Base-by-base conservation (phyloP, 2,113 vertebrate species). In the Dinomys branickii region DNA sequence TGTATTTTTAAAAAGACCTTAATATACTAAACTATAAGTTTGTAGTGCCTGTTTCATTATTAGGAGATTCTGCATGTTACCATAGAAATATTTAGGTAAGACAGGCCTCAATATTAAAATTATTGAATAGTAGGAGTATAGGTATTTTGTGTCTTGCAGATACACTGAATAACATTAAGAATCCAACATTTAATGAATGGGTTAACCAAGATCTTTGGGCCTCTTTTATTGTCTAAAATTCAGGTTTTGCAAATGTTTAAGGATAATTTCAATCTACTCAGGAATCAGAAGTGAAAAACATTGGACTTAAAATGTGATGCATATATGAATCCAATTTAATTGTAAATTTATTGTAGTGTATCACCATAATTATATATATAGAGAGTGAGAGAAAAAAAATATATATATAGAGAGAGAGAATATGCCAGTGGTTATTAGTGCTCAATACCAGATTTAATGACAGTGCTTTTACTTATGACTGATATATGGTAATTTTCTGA, bases 201-300 rank as follows among this genome's bases (percentile, higher is more conserved):
- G 11, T 52, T 41, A 92, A 24, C 54, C 52, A 75, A 75, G 38
- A 30, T 84, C 47, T 85, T 92, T 92, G 77, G 38, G 69, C 95
- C 50, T 82, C 3, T 91, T 87, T 84, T 90, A 91, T 81, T 86
- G n/a, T 91, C 44, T 77, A 77, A 91, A 95, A 93, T 85, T 11
- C 30, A 94, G 24, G 5, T 71, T 19, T 88, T 93, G 50, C 61
- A 78, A 26, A 82, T 71, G 16, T 88, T 95, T 94, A 20, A 50
- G 50, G 38, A 38, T 83, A 67, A 71, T 95, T 97, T 93, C 81
- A 92, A 52, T 82, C 56, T 91, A 59, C 30, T 24, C 41, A 77
- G 58, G n/a, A 67, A 54, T 65, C 35, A 88, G 61, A 92, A 85
- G 69, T 95, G 65, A 88, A 93, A 77, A 92, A 92, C 24, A 92